Percentiles rank a stretch among this genome's conserved stretches.
These are phyloP conservation scores for Lutjanus campechanus DNA, from an alignment of 2,797 vertebrate species.

Conservation along the genomic window DNA sequence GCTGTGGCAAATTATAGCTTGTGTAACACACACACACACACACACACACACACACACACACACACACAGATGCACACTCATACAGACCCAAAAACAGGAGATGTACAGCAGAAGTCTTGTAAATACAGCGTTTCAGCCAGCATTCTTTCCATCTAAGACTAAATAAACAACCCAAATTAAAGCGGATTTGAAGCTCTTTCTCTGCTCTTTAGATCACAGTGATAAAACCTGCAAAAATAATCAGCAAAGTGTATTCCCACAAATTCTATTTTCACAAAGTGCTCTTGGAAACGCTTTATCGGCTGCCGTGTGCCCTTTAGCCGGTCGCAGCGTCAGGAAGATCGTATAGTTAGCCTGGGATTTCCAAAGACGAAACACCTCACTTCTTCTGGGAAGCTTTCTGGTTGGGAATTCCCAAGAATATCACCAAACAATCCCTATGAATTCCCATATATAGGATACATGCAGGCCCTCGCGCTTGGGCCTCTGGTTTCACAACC, in stretches of 20 bases:
- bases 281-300: conserved; percentile 66
- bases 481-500: conserved; percentile 34
- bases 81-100: conserved; percentile 52
- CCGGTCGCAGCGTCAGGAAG: conserved; percentile 35
- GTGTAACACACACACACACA: conserved; percentile 41
- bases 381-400: conserved; percentile 60
- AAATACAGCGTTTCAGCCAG: conserved; percentile 77
- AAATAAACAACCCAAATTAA: conserved; percentile 83
- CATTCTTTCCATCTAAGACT: conserved; percentile 76
- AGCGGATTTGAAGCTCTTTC: conserved; percentile 61
- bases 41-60: conserved; percentile 25
- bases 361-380: conserved; percentile 61
- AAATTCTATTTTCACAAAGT: conserved; percentile 73
- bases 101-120: conserved; percentile 70
- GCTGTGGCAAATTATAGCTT: conserved; percentile 78
- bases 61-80: conserved; percentile 45
- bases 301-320: conserved; percentile 29
- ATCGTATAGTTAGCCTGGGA: conserved; percentile 35
- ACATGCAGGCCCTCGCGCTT: not conserved
- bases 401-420: conserved; percentile 64
- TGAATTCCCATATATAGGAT: conserved; percentile 41
- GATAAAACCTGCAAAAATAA: conserved; percentile 82
- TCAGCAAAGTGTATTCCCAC: conserved; percentile 72
- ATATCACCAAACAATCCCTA: conserved; percentile 42
- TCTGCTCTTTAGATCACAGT: conserved; percentile 69